phyloP scores from a whole-genome alignment of 2,888 invertebrate species.

The Tyria jacobaeae region DNA sequence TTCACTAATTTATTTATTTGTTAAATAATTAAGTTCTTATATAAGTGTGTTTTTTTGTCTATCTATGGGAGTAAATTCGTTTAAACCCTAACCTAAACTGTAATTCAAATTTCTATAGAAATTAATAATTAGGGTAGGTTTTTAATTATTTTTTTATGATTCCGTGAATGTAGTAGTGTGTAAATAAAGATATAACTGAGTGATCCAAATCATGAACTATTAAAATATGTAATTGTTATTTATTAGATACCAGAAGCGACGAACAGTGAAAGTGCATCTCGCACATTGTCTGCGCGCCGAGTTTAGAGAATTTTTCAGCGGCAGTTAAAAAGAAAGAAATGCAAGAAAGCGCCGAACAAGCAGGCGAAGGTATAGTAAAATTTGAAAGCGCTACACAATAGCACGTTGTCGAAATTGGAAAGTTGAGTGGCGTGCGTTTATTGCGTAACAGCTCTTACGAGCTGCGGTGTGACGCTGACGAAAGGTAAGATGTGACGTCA shows the following conservation, averaged over 20 bases:
- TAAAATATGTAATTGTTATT: constrained; percentile 29
- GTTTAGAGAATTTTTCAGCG: constrained; percentile 83
- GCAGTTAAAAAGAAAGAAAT: constrained; percentile 77
- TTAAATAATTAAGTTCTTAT: too few relatives aligned
- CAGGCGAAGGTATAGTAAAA: constrained; percentile 81
- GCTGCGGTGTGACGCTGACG: constrained; percentile 81
- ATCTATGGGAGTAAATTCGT: too few relatives aligned
- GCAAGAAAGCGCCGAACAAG: constrained; percentile 80
- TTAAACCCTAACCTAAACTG: background rate
- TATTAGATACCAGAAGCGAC: constrained; percentile 57
- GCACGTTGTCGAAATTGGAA: constrained; percentile 87
- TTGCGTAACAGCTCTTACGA: constrained; percentile 84
- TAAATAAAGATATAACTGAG: background rate
- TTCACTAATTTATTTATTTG: too few relatives aligned
- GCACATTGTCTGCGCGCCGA: constrained; percentile 67
- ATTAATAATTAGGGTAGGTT: too few relatives aligned
- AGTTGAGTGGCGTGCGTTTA: constrained; percentile 82
- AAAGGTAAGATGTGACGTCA: constrained; percentile 84
- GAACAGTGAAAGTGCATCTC: constrained; percentile 82
- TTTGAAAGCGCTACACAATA: constrained; percentile 87
- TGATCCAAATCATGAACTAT: background rate
- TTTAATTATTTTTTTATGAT: background rate
- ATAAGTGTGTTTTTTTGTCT: too few relatives aligned
- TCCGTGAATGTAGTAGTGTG: too few relatives aligned
- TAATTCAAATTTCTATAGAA: background rate